Evolutionary conservation across 2,888 invertebrate species (phyloP), one percentile per base, ranked within the genome.

Genomic region (Abrostola triplasia): DNA sequence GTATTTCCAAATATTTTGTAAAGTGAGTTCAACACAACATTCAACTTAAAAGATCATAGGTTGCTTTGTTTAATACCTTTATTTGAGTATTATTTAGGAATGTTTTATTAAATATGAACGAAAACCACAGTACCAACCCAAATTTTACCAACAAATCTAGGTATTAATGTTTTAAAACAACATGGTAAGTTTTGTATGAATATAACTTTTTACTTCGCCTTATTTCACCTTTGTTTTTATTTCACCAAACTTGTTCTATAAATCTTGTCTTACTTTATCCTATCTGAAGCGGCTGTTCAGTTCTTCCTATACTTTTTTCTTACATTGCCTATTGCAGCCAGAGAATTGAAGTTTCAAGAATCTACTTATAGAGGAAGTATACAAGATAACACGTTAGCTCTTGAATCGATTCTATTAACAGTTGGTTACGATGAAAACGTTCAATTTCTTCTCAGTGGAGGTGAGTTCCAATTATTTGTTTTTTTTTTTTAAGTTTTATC

Each of bases 321-420:
- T 58, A 70, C 52, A 60, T 70, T 72, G 69, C 70, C 69, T 62
- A 77, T 83, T 80, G 58, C 88, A 92, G 92, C 88, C 52, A 88
- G 87, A 79, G 65, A 80, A 79, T 79, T 92, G 70, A 70, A 70
- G 70, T 93, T 93, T 80, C 85, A 85, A 77, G 80, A 82, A 60
- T 65, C 82, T 51, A 79, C 73, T 52, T 90, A 93, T 67, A 88
- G 72, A 67, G 91, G 91, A 71, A 80, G 76, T 48, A 70, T 92
- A 36, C 79, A 86, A 70, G 79, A 86, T 70, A 79, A 80, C 42
- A 54, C 53, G 42, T 57, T 92, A 51, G 66, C 50, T n/a, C 70
- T 89, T 36, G 78, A 79, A 58, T 70, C 79, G 8, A 89, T 92
- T 67, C 51, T 72, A 12, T 70, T 92, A 56, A 79, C 61, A 47